These are phyloP conservation scores for Taenioides sp. DNA, from an alignment of 2,797 vertebrate genomes.

Conservation along the genomic window DNA sequence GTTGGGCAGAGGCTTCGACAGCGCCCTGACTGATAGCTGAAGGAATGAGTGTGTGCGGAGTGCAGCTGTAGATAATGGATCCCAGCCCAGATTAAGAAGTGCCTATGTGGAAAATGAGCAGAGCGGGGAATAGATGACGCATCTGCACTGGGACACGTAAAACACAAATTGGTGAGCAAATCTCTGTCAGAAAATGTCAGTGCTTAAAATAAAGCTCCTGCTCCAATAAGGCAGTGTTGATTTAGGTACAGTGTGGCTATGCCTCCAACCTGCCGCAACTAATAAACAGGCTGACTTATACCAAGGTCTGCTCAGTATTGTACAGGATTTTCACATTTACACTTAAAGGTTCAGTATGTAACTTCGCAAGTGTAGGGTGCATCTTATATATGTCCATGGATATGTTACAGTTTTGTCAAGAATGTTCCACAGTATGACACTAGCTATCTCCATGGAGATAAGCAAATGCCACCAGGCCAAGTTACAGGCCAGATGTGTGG, in stretches of 20 bases:
- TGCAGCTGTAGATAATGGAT: constrained; percentile 57
- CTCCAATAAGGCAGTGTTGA: constrained; percentile 34
- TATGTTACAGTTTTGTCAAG: neutral
- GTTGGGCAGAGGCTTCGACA: constrained; percentile 30
- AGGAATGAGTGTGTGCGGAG: constrained; percentile 61
- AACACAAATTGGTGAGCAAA: constrained; percentile 61
- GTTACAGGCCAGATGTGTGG: neutral
- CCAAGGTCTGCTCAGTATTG: constrained; percentile 20
- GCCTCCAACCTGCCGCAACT: constrained; percentile 11
- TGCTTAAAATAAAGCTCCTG: constrained; percentile 45
- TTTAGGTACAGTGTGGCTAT: constrained; percentile 13
- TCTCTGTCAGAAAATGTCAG: constrained; percentile 59
- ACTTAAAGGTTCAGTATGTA: neutral
- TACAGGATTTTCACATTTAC: constrained; percentile 25
- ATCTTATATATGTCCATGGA: neutral
- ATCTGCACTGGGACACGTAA: constrained; percentile 51
- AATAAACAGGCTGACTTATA: constrained; percentile 31
- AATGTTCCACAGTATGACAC: neutral
- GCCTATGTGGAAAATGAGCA: constrained; percentile 54
- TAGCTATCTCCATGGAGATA: neutral
- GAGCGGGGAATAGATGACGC: constrained; percentile 44
- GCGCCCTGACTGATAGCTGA: constrained; percentile 53
- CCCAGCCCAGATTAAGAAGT: constrained; percentile 55
- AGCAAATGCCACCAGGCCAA: neutral
- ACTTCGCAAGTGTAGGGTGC: neutral